phyloP scores from a whole-genome alignment of 2,888 invertebrate genomes.

The Cheilosia variabilis region DNA sequence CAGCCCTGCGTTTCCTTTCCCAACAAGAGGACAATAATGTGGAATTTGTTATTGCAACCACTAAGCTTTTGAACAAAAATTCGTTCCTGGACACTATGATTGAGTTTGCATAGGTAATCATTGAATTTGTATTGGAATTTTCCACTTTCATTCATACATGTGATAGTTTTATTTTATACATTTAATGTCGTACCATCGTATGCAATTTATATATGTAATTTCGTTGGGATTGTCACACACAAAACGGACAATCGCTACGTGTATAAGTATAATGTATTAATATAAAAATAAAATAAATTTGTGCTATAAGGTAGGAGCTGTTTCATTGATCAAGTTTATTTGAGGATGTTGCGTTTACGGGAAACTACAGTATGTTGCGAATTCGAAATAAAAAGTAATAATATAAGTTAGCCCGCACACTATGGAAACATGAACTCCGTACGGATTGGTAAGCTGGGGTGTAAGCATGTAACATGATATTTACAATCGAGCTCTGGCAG shows the following conservation, averaged over 20 bases:
- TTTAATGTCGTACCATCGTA: no score
- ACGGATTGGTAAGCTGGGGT: no score
- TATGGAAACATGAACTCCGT: no score
- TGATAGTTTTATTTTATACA: slow-evolving; percentile 2
- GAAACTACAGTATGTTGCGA: no score
- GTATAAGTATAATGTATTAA: not conserved
- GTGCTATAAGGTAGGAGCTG: no score
- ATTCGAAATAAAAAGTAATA: no score
- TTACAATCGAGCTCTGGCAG: no score
- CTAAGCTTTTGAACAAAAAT: slow-evolving; percentile 95
- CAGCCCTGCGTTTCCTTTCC: slow-evolving; percentile 89
- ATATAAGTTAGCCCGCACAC: no score
- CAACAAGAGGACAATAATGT: slow-evolving; percentile 92
- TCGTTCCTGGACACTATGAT: slow-evolving; percentile 92
- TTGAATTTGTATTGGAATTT: not conserved
- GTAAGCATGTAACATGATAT: no score
- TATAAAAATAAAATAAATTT: no score
- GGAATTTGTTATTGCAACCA: slow-evolving; percentile 95
- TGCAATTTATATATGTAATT: not conserved
- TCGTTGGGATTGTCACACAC: not conserved
- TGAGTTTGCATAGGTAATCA: slow-evolving; percentile 71
- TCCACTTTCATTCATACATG: not conserved
- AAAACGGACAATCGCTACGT: not conserved
- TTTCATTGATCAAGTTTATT: no score
- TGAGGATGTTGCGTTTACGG: no score